Conservation (phyloP, 2,797 vertebrate genomes). For the Sebastes trivittatus region DNA sequence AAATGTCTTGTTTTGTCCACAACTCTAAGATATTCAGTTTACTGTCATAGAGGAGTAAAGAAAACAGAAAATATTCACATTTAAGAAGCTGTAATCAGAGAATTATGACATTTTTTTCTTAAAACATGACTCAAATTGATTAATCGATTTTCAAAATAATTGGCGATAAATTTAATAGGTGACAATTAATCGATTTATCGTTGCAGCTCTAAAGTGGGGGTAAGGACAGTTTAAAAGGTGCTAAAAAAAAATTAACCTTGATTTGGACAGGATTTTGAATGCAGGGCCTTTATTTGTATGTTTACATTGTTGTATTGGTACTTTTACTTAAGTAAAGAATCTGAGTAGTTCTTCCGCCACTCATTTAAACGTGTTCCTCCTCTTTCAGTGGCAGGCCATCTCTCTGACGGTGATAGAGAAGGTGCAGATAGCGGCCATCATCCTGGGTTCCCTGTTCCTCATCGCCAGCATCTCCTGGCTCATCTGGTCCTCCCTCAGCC, state of each 20-base stretch:
- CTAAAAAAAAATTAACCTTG: background rate
- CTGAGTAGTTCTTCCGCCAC: background rate
- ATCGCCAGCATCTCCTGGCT: conserved; percentile 97
- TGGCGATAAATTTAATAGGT: no score
- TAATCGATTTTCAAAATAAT: no score
- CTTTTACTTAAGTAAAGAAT: background rate
- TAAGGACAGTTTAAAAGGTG: background rate
- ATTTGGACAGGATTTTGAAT: background rate
- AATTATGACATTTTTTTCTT: no score
- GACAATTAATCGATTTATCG: no score
- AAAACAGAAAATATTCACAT: no score
- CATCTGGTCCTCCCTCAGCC: conserved; percentile 95
- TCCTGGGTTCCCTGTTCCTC: conserved; percentile 94
- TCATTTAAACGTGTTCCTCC: background rate
- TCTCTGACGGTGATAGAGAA: conserved; percentile 95
- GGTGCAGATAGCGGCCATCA: conserved; percentile 94
- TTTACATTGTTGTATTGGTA: no score
- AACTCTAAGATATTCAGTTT: no score
- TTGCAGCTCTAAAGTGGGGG: no score
- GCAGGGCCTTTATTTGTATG: background rate
- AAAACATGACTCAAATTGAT: no score
- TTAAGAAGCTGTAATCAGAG: no score
- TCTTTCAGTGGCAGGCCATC: conserved; percentile 92
- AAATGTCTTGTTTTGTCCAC: no score
- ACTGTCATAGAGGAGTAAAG: no score